Evolutionary conservation across 2,797 vertebrate species (phyloP).

Genomic region (Cuculus canorus): DNA sequence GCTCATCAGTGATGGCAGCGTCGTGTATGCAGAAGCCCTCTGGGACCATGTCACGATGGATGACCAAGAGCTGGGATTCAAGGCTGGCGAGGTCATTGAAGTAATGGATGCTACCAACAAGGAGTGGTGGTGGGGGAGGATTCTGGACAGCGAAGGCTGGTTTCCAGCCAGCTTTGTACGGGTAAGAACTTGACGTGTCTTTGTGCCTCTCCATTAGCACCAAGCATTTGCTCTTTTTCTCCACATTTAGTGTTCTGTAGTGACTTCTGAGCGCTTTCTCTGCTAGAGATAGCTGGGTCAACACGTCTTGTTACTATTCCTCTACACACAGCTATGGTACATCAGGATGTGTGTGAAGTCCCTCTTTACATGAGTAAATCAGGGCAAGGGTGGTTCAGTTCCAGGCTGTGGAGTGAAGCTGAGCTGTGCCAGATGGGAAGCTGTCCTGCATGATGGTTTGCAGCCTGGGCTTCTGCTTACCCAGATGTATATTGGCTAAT

Average conservation of each 20-base stretch:
- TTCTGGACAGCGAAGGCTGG: constrained; percentile 93
- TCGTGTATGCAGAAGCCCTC: constrained; percentile 93
- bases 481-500: neutral
- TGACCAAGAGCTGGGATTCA: constrained; percentile 96
- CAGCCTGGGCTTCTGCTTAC: neutral
- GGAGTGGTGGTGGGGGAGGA: constrained; percentile 98
- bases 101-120: constrained; percentile 96
- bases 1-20: constrained; percentile 97
- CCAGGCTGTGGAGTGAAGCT: neutral
- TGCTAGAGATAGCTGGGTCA: neutral
- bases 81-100: constrained; percentile 93
- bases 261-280: neutral
- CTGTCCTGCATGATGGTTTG: neutral
- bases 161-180: constrained; percentile 96
- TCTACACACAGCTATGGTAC: neutral
- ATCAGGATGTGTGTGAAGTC: neutral
- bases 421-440: neutral
- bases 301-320: neutral
- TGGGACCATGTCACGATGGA: constrained; percentile 99
- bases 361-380: neutral
- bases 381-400: neutral
- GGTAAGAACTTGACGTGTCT: constrained; percentile 75
- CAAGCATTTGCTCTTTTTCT: neutral
- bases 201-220: neutral
- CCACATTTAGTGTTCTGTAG: neutral